Evolutionary conservation across 2,888 invertebrate species (phyloP).

Genomic region (Erebia aethiops): DNA sequence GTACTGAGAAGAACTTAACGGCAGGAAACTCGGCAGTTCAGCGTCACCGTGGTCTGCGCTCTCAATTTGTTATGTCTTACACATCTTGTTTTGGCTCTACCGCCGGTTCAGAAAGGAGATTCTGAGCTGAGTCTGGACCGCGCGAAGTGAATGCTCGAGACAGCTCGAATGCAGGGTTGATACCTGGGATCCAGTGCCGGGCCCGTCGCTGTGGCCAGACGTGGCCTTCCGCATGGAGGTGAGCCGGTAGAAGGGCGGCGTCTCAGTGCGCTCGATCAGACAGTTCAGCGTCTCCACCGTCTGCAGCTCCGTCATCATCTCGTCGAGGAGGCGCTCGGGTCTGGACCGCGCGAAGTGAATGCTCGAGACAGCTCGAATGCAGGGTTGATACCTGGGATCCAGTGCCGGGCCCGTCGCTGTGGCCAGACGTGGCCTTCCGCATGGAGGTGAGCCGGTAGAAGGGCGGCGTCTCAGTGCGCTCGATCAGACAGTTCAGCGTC

Average conservation of each 20-base stretch:
- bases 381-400: slow-evolving; percentile 65
- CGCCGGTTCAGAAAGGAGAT: too few species aligned
- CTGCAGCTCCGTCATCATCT: slow-evolving; percentile 98
- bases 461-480: slow-evolving; percentile 98
- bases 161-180: neutral
- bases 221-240: slow-evolving; percentile 96
- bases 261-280: slow-evolving; percentile 97
- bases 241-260: slow-evolving; percentile 98
- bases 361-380: too few species aligned
- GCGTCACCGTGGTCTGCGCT: too few species aligned
- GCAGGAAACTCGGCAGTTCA: too few species aligned
- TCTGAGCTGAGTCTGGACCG: too few species aligned
- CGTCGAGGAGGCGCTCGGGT: slow-evolving; percentile 96
- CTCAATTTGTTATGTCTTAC: too few species aligned
- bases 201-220: slow-evolving; percentile 82
- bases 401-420: slow-evolving; percentile 74
- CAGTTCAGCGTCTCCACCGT: slow-evolving; percentile 98
- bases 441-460: slow-evolving; percentile 97
- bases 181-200: slow-evolving; percentile 75
- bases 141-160: too few species aligned
- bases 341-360: slow-evolving; percentile 92
- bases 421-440: slow-evolving; percentile 92
- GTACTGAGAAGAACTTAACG: too few species aligned
- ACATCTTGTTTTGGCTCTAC: too few species aligned
- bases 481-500: slow-evolving; percentile 96